These are phyloP conservation scores for Phocides pigmalion DNA, from an alignment of 1,140 invertebrate genomes.

Conservation along the genomic window DNA sequence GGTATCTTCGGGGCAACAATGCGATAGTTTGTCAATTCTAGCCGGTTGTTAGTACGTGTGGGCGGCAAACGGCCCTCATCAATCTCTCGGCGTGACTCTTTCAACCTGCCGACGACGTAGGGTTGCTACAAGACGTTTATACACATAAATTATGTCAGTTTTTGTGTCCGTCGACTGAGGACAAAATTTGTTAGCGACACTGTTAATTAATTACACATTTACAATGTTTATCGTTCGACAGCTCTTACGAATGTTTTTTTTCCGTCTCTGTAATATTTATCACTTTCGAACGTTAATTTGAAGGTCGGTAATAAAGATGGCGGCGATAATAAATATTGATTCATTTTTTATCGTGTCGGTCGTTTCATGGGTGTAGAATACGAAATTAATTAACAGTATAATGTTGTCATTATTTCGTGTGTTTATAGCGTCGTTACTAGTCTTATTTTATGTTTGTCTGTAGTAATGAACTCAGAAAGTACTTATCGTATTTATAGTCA, in stretches of 20 bases:
- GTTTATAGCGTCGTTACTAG: slow-evolving; percentile 8
- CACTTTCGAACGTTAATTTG: slow-evolving; percentile 32
- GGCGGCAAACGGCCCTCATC: slow-evolving; percentile 69
- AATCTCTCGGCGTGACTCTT: slow-evolving; percentile 81
- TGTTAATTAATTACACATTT: slow-evolving; percentile 74
- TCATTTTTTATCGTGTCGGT: slow-evolving; percentile 27
- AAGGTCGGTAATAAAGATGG: slow-evolving; percentile 34
- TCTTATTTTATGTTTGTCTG: not conserved
- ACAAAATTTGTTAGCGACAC: slow-evolving; percentile 75
- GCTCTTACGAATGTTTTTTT: slow-evolving; percentile 39
- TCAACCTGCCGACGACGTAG: slow-evolving; percentile 78
- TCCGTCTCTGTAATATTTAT: slow-evolving; percentile 33
- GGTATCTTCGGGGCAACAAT: slow-evolving; percentile 63
- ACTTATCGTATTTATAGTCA: too few relatives aligned
- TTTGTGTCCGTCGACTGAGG: slow-evolving; percentile 66
- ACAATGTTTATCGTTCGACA: slow-evolving; percentile 46
- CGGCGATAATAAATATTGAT: slow-evolving; percentile 32
- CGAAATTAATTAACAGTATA: slow-evolving; percentile 29
- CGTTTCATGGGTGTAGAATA: slow-evolving; percentile 21
- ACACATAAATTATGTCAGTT: slow-evolving; percentile 74
- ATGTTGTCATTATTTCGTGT: slow-evolving; percentile 15
- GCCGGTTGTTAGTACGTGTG: slow-evolving; percentile 63
- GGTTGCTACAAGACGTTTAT: slow-evolving; percentile 50
- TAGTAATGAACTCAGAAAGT: too few relatives aligned
- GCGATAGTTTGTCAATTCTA: slow-evolving; percentile 74